Percentiles rank a stretch among this genome's conserved stretches.
These are phyloP conservation scores for Lutjanus argentimaculatus DNA, from an alignment of 2,797 vertebrate species.

Conservation along the genomic window DNA sequence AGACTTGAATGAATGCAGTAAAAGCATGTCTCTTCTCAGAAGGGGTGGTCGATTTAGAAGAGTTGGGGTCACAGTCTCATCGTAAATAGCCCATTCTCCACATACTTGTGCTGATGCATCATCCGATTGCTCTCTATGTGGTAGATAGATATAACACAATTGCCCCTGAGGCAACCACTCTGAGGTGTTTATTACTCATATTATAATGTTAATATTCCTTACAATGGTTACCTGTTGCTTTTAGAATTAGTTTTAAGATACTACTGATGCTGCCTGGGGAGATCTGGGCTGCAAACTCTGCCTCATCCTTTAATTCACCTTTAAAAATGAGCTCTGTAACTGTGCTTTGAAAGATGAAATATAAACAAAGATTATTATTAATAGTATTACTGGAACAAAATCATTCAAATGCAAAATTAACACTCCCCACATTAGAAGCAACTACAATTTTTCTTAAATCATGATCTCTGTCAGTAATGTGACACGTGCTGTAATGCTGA, in stretches of 20 bases:
- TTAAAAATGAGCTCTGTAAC: no score
- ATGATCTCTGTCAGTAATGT: slow-evolving; percentile 72
- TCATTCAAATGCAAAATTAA: slow-evolving; percentile 8
- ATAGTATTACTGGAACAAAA: no score
- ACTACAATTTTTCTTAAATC: slow-evolving; percentile 61
- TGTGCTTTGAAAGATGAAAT: no score
- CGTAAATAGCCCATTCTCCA: slow-evolving; percentile 74
- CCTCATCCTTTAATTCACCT: no score
- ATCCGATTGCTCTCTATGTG: slow-evolving; percentile 58
- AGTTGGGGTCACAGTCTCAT: slow-evolving; percentile 70
- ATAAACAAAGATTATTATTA: no score
- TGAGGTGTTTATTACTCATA: neutral
- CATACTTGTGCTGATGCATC: slow-evolving; percentile 73
- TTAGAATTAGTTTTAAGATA: no score
- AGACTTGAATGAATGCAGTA: slow-evolving; percentile 77
- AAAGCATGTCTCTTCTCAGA: slow-evolving; percentile 71
- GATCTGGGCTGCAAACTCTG: no score
- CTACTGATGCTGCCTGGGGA: no score
- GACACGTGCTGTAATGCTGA: slow-evolving; percentile 74
- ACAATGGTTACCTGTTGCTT: no score
- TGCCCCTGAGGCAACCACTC: neutral
- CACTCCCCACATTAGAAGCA: neutral
- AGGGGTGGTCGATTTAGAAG: slow-evolving; percentile 65
- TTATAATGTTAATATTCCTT: no score
- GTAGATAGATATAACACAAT: slow-evolving; percentile 12